Base-by-base conservation (phyloP, 2,113 vertebrate species). In the Hippopotamus amphibius region DNA sequence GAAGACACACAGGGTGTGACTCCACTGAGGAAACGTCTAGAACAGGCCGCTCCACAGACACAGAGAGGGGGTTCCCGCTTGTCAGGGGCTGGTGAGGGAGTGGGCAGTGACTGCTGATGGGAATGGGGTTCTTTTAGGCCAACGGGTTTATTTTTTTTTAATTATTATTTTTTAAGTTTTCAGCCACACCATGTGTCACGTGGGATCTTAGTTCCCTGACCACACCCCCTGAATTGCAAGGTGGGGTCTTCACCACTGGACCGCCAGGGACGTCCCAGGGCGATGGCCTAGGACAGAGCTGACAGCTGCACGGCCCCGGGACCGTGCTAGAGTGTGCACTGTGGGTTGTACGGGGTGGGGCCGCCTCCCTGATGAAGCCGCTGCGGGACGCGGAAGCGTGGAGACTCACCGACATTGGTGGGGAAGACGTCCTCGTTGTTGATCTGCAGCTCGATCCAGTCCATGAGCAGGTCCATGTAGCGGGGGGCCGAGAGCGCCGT, bases 381-480 rank as follows among this genome's bases (percentile, higher is more conserved):
- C 53, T 0, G 53, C 53, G 16, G 37, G 53, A 79, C 74, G n/a
- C 0, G 1, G 13, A 53, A 53, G 48, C 1, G 3, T 30, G 53
- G 76, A 79, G 3, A 97, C 99, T 99, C 98, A 99, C 99, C 99
- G 0, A 99, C 98, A 0, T 99, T 99, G 43, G 99, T 99, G 96
- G 99, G 99, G 93, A 99, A 99, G 98, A 99, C 98, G 74, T 99
- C 99, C 98, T 99, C 99, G 0, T 99, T 99, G 99, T 99, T 99
- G 98, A 99, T 99, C 98, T 99, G 99, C 53, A 99, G 99, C 99
- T 99, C 99, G 2, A 99, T 99, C 99, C 99, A 99, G 94, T 99
- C 99, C 99, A 99, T 99, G 82, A 99, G 99, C 85, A 99, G 99
- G 97, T 99, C 99, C 99, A 99, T 99, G 99, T 99, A 99, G 91